Conservation (phyloP, 1,140 invertebrate species). For the Augochlora pura region DNA sequence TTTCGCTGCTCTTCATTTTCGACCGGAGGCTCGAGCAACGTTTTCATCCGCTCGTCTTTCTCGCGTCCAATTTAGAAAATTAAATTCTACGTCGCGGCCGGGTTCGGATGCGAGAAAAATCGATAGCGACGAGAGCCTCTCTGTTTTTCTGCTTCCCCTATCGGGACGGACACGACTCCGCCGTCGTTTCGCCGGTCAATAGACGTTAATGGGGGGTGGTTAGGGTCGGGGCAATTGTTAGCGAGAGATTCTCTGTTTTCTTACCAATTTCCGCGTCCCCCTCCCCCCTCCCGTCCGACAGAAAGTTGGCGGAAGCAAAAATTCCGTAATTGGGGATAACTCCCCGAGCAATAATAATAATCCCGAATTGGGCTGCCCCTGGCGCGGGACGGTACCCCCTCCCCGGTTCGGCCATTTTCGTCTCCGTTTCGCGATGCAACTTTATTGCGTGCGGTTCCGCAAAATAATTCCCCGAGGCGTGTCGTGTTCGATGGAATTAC, state of each 20-base stretch:
- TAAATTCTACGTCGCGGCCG: slow-evolving; percentile 29
- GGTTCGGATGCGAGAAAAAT: slow-evolving; percentile 24
- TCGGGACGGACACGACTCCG: slow-evolving; percentile 2
- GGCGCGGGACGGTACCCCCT: background rate
- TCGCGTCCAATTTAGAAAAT: slow-evolving; percentile 39
- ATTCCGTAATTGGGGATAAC: background rate
- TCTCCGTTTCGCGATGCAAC: background rate
- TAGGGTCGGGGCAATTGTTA: slow-evolving; percentile 12
- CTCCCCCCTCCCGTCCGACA: no score
- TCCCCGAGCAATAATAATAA: slow-evolving; percentile 11
- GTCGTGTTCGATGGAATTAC: background rate
- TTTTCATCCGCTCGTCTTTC: slow-evolving; percentile 36
- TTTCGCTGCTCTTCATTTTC: slow-evolving; percentile 11
- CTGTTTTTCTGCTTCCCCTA: background rate
- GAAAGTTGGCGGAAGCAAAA: background rate
- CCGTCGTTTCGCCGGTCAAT: slow-evolving; percentile 25
- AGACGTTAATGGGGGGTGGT: slow-evolving; percentile 31
- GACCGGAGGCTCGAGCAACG: slow-evolving; percentile 9
- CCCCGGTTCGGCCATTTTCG: background rate
- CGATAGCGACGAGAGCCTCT: slow-evolving; percentile 11
- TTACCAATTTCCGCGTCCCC: background rate
- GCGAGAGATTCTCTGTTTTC: background rate
- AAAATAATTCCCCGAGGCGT: background rate
- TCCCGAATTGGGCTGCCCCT: background rate
- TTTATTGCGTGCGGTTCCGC: no score